These are phyloP conservation scores for Pseudobourletiella spinata DNA, from an alignment of 1,140 invertebrate species.

Conservation along the genomic window DNA sequence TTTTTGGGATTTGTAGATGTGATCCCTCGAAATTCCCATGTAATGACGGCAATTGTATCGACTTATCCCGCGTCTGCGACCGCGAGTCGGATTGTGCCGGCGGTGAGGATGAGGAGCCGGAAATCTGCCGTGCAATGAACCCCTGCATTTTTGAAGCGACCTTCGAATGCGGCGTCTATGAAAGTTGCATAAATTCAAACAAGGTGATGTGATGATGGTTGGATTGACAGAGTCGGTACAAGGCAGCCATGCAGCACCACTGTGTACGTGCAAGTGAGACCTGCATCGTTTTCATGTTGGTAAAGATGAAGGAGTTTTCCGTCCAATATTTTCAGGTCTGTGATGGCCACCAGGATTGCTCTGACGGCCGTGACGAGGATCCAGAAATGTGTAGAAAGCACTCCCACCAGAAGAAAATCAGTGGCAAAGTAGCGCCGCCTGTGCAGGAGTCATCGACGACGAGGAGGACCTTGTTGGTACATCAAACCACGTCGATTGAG, in stretches of 20 bases:
- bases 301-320: too few species aligned
- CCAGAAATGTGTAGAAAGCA: not conserved
- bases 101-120: not conserved
- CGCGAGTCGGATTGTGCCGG: not conserved
- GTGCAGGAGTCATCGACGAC: too few species aligned
- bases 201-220: not conserved
- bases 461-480: too few species aligned
- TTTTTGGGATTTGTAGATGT: not conserved
- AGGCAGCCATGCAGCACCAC: too few species aligned
- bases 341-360: not conserved
- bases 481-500: too few species aligned
- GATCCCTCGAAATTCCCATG: not conserved
- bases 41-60: not conserved
- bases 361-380: not conserved
- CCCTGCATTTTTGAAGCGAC: not conserved
- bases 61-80: not conserved
- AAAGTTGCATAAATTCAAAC: not conserved
- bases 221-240: too few species aligned
- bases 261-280: too few species aligned
- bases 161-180: constrained; percentile 2
- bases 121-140: not conserved
- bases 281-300: too few species aligned
- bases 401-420: too few species aligned
- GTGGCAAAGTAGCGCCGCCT: too few species aligned
- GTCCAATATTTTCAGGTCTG: too few species aligned